A percentile compares a stretch with the other conserved stretches of the same genome.
Conservation (phyloP, 2,888 invertebrate genomes). For the Antheraea assamensis region DNA sequence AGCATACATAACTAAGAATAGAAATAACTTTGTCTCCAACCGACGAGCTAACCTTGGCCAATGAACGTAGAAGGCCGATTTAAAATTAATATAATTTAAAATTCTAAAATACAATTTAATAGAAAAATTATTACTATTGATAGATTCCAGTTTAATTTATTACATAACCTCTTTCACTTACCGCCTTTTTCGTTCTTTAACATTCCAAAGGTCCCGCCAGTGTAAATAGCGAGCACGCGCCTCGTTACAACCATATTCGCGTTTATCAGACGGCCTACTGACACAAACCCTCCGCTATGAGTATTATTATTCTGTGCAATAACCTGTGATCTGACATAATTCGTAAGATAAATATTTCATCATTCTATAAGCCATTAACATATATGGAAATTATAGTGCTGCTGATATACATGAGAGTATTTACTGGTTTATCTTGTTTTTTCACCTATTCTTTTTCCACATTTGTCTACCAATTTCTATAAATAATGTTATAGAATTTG, state of each 20-base stretch:
- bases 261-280: neutral
- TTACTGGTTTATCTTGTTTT: too few relatives aligned
- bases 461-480: too few relatives aligned
- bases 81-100: neutral
- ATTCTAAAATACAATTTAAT: neutral
- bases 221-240: conserved; percentile 85
- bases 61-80: neutral
- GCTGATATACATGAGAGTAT: too few relatives aligned
- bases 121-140: neutral
- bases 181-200: conserved; percentile 90
- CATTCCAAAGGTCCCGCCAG: conserved; percentile 99
- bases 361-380: neutral
- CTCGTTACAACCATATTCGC: conserved; percentile 53
- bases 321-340: conserved; percentile 3
- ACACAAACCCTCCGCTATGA: too few relatives aligned
- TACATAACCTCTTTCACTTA: conserved; percentile 54
- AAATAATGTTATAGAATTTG: too few relatives aligned
- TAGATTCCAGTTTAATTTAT: neutral
- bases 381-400: neutral
- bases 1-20: neutral
- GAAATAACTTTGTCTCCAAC: neutral
- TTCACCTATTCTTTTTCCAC: too few relatives aligned
- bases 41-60: neutral
- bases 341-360: conserved; percentile 8
- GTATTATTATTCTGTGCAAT: too few relatives aligned